phyloP scores from a whole-genome alignment of 1,140 invertebrate genomes.

The Drosophila fuyamai region DNA sequence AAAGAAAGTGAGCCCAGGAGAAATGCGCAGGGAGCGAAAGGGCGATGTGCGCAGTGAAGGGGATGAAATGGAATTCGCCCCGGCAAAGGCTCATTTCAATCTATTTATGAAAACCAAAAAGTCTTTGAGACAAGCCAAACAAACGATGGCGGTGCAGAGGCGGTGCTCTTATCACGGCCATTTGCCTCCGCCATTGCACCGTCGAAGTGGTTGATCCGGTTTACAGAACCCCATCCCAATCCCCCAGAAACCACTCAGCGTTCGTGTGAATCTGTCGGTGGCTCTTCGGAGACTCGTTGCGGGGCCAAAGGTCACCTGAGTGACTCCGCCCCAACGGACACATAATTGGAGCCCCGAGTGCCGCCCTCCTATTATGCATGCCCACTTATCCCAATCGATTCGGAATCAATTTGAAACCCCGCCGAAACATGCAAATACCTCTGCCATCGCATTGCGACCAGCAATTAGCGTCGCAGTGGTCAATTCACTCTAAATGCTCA shows the following conservation, averaged over 20 bases:
- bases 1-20: conserved; percentile 16
- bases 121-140: conserved; percentile 32
- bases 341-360: conserved; percentile 3
- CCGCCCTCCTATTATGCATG: conserved; percentile 53
- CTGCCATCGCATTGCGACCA: conserved; percentile 34
- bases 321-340: conserved; percentile 6
- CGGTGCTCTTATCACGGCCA: conserved; percentile 74
- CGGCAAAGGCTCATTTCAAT: conserved; percentile 55
- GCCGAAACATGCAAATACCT: conserved; percentile 56
- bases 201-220: conserved; percentile 76
- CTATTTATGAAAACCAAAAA: conserved; percentile 60
- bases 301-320: conserved; percentile 28
- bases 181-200: conserved; percentile 70
- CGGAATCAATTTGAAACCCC: conserved; percentile 27
- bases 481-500: conserved; percentile 8
- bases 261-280: conserved; percentile 38
- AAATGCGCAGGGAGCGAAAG: conserved; percentile 38
- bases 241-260: conserved; percentile 27
- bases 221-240: conserved; percentile 35
- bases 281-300: conserved; percentile 36
- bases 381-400: conserved; percentile 35
- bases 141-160: conserved; percentile 58
- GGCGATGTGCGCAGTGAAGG: conserved; percentile 34
- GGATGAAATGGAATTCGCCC: conserved; percentile 57
- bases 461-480: conserved; percentile 45